Percentiles rank a stretch among this genome's conserved stretches.
Conservation (phyloP, 1,140 invertebrate genomes). For the Nasonia longicornis region DNA sequence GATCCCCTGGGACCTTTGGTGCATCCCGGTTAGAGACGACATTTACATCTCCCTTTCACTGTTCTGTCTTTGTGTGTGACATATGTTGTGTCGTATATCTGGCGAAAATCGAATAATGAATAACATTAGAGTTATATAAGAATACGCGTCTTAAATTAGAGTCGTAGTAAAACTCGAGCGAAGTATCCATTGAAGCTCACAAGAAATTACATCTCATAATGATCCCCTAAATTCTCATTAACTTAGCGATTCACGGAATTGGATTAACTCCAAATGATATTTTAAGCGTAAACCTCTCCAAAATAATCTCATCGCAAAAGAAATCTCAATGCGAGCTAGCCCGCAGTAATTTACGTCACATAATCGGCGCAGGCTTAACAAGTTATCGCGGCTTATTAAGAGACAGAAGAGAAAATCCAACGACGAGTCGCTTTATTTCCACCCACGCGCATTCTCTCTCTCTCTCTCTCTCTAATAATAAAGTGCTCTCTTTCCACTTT, state of each 20-base stretch:
- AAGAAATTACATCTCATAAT: background rate
- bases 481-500: slow-evolving; percentile 41
- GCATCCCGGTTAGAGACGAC: slow-evolving; percentile 70
- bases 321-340: background rate
- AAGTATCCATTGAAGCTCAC: background rate
- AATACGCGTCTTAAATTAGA: background rate
- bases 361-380: background rate
- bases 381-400: background rate
- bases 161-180: too few species aligned
- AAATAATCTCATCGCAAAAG: background rate
- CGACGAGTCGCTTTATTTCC: slow-evolving; percentile 26
- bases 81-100: too few species aligned
- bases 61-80: background rate
- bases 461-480: slow-evolving; percentile 40
- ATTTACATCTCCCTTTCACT: too few species aligned
- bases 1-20: slow-evolving; percentile 78
- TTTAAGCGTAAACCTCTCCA: background rate
- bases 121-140: background rate
- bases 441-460: slow-evolving; percentile 11
- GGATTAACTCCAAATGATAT: background rate
- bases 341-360: background rate
- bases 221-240: background rate
- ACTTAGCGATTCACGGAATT: background rate
- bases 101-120: too few species aligned
- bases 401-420: background rate